A percentile compares a stretch with the other conserved stretches of the same genome.
Evolutionary conservation across 2,113 vertebrate genomes (phyloP).

Genomic region (Tragelaphus buxtoni): DNA sequence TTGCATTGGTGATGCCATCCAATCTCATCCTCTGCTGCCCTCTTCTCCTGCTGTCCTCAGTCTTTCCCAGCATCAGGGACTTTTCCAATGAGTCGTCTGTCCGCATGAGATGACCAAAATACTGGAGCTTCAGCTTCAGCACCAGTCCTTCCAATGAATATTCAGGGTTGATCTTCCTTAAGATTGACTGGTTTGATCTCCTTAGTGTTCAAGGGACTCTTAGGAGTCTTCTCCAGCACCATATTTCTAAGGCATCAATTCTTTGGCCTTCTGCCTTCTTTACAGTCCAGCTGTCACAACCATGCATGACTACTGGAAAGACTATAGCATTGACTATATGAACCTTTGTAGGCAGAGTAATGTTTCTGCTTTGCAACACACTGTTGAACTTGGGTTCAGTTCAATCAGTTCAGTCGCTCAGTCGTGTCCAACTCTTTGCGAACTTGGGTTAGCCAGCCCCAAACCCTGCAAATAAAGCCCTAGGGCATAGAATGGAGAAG

Average conservation of each 20-base stretch:
- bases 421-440: background rate
- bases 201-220: background rate
- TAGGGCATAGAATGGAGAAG: background rate
- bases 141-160: background rate
- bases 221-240: background rate
- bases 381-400: background rate
- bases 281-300: background rate
- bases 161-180: background rate
- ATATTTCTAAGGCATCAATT: background rate
- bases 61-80: too few relatives aligned
- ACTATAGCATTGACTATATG: rapidly evolving
- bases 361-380: background rate
- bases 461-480: background rate
- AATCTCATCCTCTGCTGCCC: too few relatives aligned
- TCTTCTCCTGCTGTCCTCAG: too few relatives aligned
- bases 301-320: background rate
- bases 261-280: background rate
- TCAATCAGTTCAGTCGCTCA: too few relatives aligned
- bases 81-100: too few relatives aligned
- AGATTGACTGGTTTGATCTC: background rate
- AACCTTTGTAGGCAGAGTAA: background rate
- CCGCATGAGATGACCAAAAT: too few relatives aligned
- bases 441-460: background rate
- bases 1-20: background rate
- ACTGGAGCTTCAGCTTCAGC: too few relatives aligned